Evolutionary conservation across 53 echinoderm and acorn worm species (phyloP), one percentile per base, ranked within the genome.

Genomic region (Stichopus horrens): DNA sequence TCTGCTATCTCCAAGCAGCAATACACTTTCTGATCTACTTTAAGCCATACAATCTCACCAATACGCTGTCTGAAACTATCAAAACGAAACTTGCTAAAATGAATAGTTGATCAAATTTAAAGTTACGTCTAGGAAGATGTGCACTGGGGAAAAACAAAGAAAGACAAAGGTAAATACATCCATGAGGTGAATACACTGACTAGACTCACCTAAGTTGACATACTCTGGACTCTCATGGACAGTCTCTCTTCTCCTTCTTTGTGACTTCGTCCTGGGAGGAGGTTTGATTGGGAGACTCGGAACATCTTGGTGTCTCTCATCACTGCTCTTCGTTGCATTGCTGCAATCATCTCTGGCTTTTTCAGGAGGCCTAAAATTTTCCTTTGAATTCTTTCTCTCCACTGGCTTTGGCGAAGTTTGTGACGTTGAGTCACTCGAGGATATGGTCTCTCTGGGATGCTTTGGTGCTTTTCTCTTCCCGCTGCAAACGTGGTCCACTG

Each of bases 401-500:
- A 53, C 18, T 18, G 55, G 16, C n/a, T 54, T 75, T 11, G 56
- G 74, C 22, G 75, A 74, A 74, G 74, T 23, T 6, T 74, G 74
- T 20, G 55, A 55, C 4, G 74, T 53, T 54, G 87, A 75, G 54
- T 74, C 75, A 13, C 92, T 89, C 0, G 86, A 88, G 57, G 88
- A 87, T 51, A 74, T 83, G 23, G 67, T 66, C 20, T 76, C 73
- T 56, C 78, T 53, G 6, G 96, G 96, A 52, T 93, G 95, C 57
- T 88, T 89, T 20, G 96, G 96, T 59, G 96, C 96, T 74, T 88
- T 89, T 21, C 96, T 90, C 54, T 96, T 96, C 10, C 74, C 83
- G 51, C 88, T 67, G 23, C 71, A 53, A 66, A 51, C 14, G 18
- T 7, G 6, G 13, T 68, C 86, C 51, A 52, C 63, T 14, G 4